These are phyloP conservation scores for Lathronympha strigana DNA, from an alignment of 2,888 invertebrate species.

Conservation along the genomic window DNA sequence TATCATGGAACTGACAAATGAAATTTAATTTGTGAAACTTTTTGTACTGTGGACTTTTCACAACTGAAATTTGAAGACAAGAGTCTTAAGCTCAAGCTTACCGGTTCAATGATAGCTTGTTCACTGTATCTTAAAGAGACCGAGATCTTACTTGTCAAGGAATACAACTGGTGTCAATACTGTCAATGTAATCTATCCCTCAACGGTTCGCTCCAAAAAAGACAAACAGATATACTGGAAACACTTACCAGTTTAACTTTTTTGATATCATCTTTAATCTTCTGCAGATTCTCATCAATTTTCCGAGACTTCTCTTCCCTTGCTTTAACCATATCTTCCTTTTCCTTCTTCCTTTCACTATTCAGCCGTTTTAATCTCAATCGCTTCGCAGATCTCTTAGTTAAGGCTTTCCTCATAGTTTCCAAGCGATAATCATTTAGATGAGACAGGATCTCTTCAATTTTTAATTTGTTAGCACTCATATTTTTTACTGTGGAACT, in stretches of 20 bases:
- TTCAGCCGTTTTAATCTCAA: constrained; percentile 73
- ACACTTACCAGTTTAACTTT: constrained; percentile 82
- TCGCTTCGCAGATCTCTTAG: constrained; percentile 76
- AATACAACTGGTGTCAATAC: no score
- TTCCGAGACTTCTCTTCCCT: constrained; percentile 82
- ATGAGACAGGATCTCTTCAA: constrained; percentile 67
- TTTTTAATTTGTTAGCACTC: constrained; percentile 73
- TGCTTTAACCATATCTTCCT: constrained; percentile 65
- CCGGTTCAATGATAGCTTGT: no score
- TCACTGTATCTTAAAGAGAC: no score
- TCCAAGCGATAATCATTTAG: constrained; percentile 72
- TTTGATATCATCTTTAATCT: constrained; percentile 85
- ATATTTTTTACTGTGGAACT: constrained; percentile 75
- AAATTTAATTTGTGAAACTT: no score
- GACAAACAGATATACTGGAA: no score
- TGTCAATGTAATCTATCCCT: no score
- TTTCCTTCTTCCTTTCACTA: constrained; percentile 63
- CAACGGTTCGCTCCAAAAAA: no score
- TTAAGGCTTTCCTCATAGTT: constrained; percentile 68
- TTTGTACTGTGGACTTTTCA: no score
- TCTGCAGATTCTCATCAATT: constrained; percentile 87
- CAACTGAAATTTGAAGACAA: no score
- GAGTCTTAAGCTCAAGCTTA: no score
- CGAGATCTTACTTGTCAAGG: no score
- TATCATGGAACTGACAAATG: no score